These are phyloP conservation scores for Drosophila villosipedis DNA, from an alignment of 2,888 invertebrate species.

Conservation along the genomic window DNA sequence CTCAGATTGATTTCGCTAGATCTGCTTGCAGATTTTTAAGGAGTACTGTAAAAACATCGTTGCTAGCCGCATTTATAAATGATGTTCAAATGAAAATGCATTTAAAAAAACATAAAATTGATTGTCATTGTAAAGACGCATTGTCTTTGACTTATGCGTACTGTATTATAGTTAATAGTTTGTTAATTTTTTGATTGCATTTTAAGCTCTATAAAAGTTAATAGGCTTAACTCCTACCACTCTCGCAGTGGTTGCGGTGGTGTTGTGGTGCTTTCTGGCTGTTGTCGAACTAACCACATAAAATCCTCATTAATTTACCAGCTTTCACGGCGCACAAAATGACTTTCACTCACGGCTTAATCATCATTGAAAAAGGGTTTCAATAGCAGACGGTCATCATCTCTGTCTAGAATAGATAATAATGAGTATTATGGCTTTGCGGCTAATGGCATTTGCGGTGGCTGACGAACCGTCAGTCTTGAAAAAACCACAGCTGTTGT, in stretches of 20 bases:
- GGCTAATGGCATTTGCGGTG: constrained; percentile 42
- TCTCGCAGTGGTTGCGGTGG: constrained; percentile 11
- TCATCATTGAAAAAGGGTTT: constrained; percentile 36
- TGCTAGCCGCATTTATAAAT: background rate
- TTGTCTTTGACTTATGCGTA: constrained; percentile 4
- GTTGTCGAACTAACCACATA: constrained; percentile 60
- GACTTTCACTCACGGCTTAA: constrained; percentile 68
- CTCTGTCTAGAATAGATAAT: constrained; percentile 51
- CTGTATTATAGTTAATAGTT: constrained; percentile 45
- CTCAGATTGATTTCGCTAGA: constrained; percentile 2
- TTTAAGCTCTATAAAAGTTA: constrained; percentile 42
- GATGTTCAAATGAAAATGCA: background rate
- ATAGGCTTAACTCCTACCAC: constrained; percentile 48
- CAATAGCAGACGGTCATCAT: constrained; percentile 23
- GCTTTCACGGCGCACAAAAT: constrained; percentile 60
- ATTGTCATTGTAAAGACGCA: background rate
- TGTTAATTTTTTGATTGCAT: constrained; percentile 50
- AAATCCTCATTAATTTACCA: constrained; percentile 68
- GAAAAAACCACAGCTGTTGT: constrained; percentile 30
- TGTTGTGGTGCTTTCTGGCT: constrained; percentile 45
- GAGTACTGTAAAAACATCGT: background rate
- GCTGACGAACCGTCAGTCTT: constrained; percentile 24
- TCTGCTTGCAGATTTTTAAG: background rate
- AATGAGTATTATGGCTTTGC: constrained; percentile 12
- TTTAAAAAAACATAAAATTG: background rate